These are phyloP conservation scores for Paralvinella palmiformis DNA, from an alignment of 1,140 invertebrate species.

Conservation along the genomic window DNA sequence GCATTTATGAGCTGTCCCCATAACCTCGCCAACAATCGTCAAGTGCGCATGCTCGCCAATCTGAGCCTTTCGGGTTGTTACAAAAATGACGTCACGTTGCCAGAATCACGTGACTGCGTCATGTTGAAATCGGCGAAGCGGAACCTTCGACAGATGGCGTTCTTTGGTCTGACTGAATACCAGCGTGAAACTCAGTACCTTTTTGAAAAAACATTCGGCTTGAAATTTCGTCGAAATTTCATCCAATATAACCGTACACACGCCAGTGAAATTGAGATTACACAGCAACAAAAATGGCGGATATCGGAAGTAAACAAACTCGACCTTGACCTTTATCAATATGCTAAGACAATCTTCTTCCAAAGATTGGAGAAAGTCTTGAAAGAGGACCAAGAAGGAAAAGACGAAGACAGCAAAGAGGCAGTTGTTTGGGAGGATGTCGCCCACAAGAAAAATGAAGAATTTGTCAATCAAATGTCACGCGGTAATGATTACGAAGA, in stretches of 20 bases:
- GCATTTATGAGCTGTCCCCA: slow-evolving; percentile 84
- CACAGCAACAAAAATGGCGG: slow-evolving; percentile 15
- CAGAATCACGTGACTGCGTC: slow-evolving; percentile 52
- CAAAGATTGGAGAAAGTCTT: no score
- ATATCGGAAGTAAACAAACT: slow-evolving; percentile 63
- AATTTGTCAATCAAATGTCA: no score
- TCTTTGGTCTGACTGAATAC: slow-evolving; percentile 93
- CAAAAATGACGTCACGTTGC: slow-evolving; percentile 69
- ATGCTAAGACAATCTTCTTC: slow-evolving; percentile 82
- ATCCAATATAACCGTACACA: slow-evolving; percentile 38
- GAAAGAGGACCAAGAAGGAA: no score
- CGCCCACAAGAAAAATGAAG: no score
- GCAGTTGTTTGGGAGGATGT: no score
- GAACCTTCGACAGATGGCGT: slow-evolving; percentile 90
- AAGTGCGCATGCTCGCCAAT: slow-evolving; percentile 90
- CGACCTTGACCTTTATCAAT: slow-evolving; percentile 89
- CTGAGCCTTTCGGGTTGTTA: slow-evolving; percentile 92
- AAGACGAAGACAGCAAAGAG: no score
- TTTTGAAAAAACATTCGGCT: slow-evolving; percentile 94
- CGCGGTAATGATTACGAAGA: no score
- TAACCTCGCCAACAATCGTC: slow-evolving; percentile 92
- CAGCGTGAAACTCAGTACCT: slow-evolving; percentile 90
- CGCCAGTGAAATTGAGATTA: slow-evolving; percentile 18
- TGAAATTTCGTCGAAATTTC: slow-evolving; percentile 55
- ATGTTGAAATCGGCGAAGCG: slow-evolving; percentile 90